A percentile compares a stretch with the other conserved stretches of the same genome.
phyloP scores from a whole-genome alignment of 2,888 invertebrate genomes.

The Ophonus ardosiacus region DNA sequence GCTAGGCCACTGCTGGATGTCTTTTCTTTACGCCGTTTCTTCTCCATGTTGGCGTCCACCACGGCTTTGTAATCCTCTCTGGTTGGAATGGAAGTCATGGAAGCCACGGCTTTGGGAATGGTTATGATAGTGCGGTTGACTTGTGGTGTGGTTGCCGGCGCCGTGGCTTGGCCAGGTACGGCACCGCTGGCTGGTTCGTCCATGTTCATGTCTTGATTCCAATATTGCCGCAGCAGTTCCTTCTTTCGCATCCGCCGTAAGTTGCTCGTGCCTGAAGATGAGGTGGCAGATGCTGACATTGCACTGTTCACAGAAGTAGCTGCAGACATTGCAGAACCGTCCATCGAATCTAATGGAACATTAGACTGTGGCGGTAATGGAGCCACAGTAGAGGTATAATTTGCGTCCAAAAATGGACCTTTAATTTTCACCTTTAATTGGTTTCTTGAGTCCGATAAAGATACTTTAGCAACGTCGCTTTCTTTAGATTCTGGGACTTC shows the following conservation, averaged over 20 bases:
- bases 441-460: constrained; percentile 88
- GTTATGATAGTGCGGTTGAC: constrained; percentile 85
- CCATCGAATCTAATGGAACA: constrained; percentile 73
- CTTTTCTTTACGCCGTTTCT: constrained; percentile 81
- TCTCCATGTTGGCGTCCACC: constrained; percentile 82
- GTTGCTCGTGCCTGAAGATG: constrained; percentile 82
- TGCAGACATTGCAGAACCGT: constrained; percentile 75
- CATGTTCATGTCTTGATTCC: constrained; percentile 92
- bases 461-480: constrained; percentile 82
- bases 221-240: constrained; percentile 89
- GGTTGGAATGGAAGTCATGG: constrained; percentile 92
- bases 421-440: constrained; percentile 94
- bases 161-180: constrained; percentile 78
- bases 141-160: constrained; percentile 79
- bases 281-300: constrained; percentile 71
- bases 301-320: constrained; percentile 76
- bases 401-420: constrained; percentile 89
- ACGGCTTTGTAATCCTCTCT: constrained; percentile 87
- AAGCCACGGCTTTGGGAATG: constrained; percentile 93
- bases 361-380: constrained; percentile 80
- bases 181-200: constrained; percentile 83
- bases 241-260: constrained; percentile 93
- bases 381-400: constrained; percentile 81
- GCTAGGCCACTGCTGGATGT: constrained; percentile 78
- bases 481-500: constrained; percentile 70